Evolutionary conservation across 2,888 invertebrate species (phyloP), one percentile per base, ranked within the genome.

Genomic region (Harpalus rubripes): DNA sequence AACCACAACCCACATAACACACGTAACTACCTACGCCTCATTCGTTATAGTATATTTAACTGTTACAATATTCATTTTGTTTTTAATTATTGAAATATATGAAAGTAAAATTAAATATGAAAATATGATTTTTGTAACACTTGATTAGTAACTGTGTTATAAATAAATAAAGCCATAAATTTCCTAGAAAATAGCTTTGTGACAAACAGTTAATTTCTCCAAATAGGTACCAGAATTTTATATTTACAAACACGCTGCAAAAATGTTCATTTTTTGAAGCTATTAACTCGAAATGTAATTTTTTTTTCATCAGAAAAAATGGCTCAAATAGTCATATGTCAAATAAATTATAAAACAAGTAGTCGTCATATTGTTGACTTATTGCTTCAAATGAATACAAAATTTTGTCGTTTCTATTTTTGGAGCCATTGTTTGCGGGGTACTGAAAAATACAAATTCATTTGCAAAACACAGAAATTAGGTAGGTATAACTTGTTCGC

Each of bases 331-430:
- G n/a, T n/a, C n/a, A n/a, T n/a, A n/a, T 74, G 72, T 74, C 72
- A 44, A 74, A 41, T 74, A 44, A 74, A 74, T 74, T 74, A 68
- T 68, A 44, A 74, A 74, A 74, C 22, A 74, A 74, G 52, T 18
- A 12, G 8, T 18, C 12, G 18, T 74, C 72, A 74, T 52, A 41
- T 18, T 18, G 41, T 15, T 74, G 44, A 74, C n/a, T 74, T 44
- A 74, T 74, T 74, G 18, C 72, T 18, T 18, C 44, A 74, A 44
- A 74, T 74, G 41, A 68, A n/a, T 15, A 68, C 68, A n/a, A 68
- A 68, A 68, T 68, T 68, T n/a, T 7, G 32, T 22, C 32, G 39
- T 39, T 68, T 68, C 39, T 68, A 39, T 68, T 32, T 32, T 68
- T 68, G 68, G 39, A 12, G 0, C 68, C 68, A 68, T 44, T 44